Base-by-base conservation (phyloP, 2,888 invertebrate species). In the Frankliniella fusca region DNA sequence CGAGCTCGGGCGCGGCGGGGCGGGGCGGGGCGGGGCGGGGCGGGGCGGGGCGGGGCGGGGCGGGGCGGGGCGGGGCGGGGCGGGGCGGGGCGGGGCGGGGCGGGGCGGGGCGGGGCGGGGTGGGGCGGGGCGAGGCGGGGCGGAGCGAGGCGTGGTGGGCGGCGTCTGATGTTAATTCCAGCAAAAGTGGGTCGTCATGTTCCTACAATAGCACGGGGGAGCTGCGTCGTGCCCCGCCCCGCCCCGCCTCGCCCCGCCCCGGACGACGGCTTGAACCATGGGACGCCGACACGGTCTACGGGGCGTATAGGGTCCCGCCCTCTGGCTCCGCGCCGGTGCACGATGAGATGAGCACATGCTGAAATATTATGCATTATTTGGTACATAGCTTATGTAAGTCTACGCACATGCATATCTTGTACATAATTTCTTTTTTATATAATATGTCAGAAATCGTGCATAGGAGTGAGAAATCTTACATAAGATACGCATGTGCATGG, bases 181-280 rank as follows among this genome's bases (percentile, higher is more conserved):
- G 70, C 70, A 76, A 76, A 76, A 76, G 70, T 76, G 70, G 70
- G 70, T 76, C 70, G 70, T 76, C 70, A 76, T 27, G 70, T 76
- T 76, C 23, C 70, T 76, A 76, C 70, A 76, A 76, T 76, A 76
- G 70, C 70, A 11, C 70, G 70, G 70, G 27, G 70, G 27, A 27
- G 70, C 70, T 27, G 70, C 27, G 70, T 1, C 20, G 15, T 9
- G 70, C 70, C n/a, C 1, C 50, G 10, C 50, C 50, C 50, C 50
- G 50, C 50, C 50, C 50, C 50, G 54, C 54, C 54, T 9, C 15
- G 15, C 54, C 54, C 15, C 54, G 54, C 54, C 54, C 3, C 12
- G 54, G 54, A 3, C 54, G 54, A 54, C 54, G 54, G 54, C 18
- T 12, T 18, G 54, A 54, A 12, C 18, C 61, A 11, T 7, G 18